Conservation (phyloP, 2,113 vertebrate genomes). For the Nanorana parkeri region DNA sequence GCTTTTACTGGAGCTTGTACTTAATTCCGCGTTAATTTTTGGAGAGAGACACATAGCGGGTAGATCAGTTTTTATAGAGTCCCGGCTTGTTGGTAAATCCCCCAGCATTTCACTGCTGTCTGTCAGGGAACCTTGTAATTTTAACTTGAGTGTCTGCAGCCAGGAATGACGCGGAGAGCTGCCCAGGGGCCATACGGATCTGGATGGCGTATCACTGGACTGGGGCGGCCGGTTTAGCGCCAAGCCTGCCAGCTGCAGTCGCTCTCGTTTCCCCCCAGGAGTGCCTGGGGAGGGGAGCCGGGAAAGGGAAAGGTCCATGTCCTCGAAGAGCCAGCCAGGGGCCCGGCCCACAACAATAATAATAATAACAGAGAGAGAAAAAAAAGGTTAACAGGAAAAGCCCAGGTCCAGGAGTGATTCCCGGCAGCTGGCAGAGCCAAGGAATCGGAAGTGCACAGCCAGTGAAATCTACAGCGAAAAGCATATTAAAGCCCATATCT, state of each 20-base stretch:
- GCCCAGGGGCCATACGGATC: background rate
- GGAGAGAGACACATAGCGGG: background rate
- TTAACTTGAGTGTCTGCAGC: background rate
- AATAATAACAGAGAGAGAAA: constrained; percentile 78
- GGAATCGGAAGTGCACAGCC: constrained; percentile 83
- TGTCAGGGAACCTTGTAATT: background rate
- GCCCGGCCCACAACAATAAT: constrained; percentile 73
- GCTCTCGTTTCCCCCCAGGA: constrained; percentile 52
- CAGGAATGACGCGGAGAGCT: background rate
- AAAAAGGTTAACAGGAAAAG: constrained; percentile 92
- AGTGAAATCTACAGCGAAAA: constrained; percentile 88
- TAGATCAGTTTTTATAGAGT: background rate
- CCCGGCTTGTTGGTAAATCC: no score
- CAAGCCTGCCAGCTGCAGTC: constrained; percentile 52
- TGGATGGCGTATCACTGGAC: background rate
- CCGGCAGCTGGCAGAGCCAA: constrained; percentile 82
- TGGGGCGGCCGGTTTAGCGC: constrained; percentile 39
- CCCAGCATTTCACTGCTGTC: background rate
- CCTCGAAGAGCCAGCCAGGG: constrained; percentile 71
- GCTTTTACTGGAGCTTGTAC: no score
- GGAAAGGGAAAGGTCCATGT: constrained; percentile 66
- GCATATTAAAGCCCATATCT: constrained; percentile 96
- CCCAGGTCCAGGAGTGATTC: constrained; percentile 81
- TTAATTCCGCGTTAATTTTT: no score
- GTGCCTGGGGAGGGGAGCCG: constrained; percentile 61